These are phyloP conservation scores for Nixonia krombeini DNA, from an alignment of 1,140 invertebrate species.

Conservation along the genomic window DNA sequence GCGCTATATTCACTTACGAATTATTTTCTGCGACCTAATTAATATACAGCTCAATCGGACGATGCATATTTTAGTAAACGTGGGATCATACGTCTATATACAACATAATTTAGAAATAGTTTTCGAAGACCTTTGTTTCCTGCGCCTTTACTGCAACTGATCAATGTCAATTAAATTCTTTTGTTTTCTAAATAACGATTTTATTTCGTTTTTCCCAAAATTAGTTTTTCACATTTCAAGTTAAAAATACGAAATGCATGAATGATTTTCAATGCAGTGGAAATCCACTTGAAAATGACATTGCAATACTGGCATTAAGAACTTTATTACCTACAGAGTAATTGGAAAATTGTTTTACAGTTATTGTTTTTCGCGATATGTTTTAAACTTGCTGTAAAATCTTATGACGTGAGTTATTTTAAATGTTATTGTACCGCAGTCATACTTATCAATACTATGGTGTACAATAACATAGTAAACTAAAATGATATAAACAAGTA, in stretches of 20 bases:
- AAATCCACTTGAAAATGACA: background rate
- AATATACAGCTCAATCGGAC: conserved; percentile 47
- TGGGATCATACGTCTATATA: conserved; percentile 50
- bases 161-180: conserved; percentile 6
- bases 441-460: no score
- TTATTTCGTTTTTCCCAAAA: conserved; percentile 12
- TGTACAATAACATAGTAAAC: no score
- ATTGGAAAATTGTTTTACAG: no score
- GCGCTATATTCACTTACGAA: conserved; percentile 49
- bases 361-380: no score
- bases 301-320: no score
- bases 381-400: no score
- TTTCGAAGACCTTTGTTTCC: conserved; percentile 17
- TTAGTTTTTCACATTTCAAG: background rate
- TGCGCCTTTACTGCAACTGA: no score
- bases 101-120: conserved; percentile 39
- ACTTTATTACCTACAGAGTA: no score
- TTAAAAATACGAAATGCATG: conserved; percentile 1
- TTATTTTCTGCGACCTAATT: conserved; percentile 43
- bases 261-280: conserved; percentile 2
- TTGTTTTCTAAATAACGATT: conserved; percentile 9
- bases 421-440: no score
- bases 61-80: conserved; percentile 49
- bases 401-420: no score
- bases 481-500: no score